Percentiles rank a stretch among this genome's conserved stretches.
These are phyloP conservation scores for Brachylomia viminalis DNA, from an alignment of 2,888 invertebrate genomes.

Conservation along the genomic window DNA sequence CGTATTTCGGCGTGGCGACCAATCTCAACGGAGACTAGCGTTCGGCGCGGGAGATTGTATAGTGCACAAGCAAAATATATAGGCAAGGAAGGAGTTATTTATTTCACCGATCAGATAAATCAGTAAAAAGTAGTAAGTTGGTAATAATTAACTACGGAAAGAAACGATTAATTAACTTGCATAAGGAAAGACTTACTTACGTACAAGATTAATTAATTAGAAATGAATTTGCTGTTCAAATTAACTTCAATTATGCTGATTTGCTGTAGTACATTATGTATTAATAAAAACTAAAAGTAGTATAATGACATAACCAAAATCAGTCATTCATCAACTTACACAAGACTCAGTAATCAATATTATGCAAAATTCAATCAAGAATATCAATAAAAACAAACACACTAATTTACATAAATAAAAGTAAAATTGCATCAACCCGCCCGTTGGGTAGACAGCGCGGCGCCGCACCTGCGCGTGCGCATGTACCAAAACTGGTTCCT, in stretches of 20 bases:
- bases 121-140: neutral
- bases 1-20: too few relatives aligned
- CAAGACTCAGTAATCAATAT: constrained; percentile 43
- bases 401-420: constrained; percentile 62
- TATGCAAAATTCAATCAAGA: constrained; percentile 50
- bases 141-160: neutral
- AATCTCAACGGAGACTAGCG: too few relatives aligned
- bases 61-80: too few relatives aligned
- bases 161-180: neutral
- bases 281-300: neutral
- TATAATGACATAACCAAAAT: constrained; percentile 22
- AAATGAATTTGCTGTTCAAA: constrained; percentile 25
- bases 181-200: neutral
- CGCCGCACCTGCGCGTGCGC: constrained; percentile 79
- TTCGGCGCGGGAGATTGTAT: too few relatives aligned
- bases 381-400: constrained; percentile 47
- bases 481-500: constrained; percentile 68
- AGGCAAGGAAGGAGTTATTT: neutral
- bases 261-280: neutral
- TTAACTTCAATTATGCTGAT: constrained; percentile 16
- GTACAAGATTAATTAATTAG: neutral
- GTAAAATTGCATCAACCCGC: constrained; percentile 59
- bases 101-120: neutral
- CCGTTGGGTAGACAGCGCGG: constrained; percentile 77
- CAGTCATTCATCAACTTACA: constrained; percentile 16